Percentiles rank a stretch among this genome's conserved stretches.
These are phyloP conservation scores for Caenorhabditis sp. DNA, from an alignment of 2,888 invertebrate species.

Conservation along the genomic window DNA sequence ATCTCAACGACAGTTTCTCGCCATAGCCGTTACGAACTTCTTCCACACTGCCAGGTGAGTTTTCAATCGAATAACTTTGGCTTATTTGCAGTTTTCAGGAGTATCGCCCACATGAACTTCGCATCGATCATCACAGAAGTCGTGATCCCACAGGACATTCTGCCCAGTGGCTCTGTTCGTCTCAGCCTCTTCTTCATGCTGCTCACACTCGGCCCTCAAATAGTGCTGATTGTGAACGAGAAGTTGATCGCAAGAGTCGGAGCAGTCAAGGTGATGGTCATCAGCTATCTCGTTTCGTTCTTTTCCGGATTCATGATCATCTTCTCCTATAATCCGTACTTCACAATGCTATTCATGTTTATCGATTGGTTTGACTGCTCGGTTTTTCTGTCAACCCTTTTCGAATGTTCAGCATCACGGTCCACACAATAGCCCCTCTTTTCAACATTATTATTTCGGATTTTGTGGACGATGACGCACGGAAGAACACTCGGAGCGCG, in stretches of 20 bases:
- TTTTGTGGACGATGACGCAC: slow-evolving; percentile 77
- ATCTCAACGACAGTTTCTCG: slow-evolving; percentile 70
- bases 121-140: slow-evolving; percentile 78
- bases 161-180: slow-evolving; percentile 73
- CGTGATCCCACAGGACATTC: slow-evolving; percentile 72
- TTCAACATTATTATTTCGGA: slow-evolving; percentile 78
- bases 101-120: slow-evolving; percentile 77
- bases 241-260: slow-evolving; percentile 64
- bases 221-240: slow-evolving; percentile 72
- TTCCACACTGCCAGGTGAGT: slow-evolving; percentile 74
- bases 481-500: slow-evolving; percentile 59
- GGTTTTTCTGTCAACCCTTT: background rate
- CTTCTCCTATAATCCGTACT: slow-evolving; percentile 65
- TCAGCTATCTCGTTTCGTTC: slow-evolving; percentile 68
- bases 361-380: slow-evolving; percentile 69
- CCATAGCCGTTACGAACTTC: slow-evolving; percentile 73
- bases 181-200: slow-evolving; percentile 75
- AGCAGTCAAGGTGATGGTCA: slow-evolving; percentile 64
- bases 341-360: slow-evolving; percentile 76
- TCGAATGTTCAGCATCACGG: slow-evolving; percentile 67
- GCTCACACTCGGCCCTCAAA: slow-evolving; percentile 74
- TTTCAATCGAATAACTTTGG: background rate
- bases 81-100: slow-evolving; percentile 40
- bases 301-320: slow-evolving; percentile 67
- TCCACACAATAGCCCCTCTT: slow-evolving; percentile 75